Evolutionary conservation across 2,113 vertebrate genomes (phyloP), one percentile per base, ranked within the genome.

Genomic region (Pungitius pungitius): DNA sequence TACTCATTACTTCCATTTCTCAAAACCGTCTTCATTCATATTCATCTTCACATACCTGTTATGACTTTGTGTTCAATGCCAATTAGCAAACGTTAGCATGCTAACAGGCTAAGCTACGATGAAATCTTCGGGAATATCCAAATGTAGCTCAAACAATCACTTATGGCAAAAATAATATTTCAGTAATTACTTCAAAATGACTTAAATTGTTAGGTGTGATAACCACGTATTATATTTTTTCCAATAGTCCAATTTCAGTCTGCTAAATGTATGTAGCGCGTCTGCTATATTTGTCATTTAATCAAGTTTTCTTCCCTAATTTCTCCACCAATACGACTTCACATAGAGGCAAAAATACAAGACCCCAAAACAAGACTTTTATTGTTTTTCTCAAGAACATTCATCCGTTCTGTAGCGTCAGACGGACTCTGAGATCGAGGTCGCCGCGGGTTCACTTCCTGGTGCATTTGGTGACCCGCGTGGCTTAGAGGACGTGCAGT

Each of bases 391-490:
- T 43, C 17, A 54, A 22, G 12, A 58, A 58, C 64, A 78, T 85
- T 79, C 74, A 78, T 83, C 35, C 52, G 64, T 49, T 51, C 55
- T 39, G 37, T 35, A 42, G 35, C 37, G 69, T 18, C 75, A 87
- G 84, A 82, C 63, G 75, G 43, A 39, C 55, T 63, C 55, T 35
- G 26, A 70, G 59, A 49, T 68, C 76, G 83, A 82, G 58, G 54
- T 70, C 24, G n/a, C 43, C 30, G 62, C 60, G 64, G 78, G 27
- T 71, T 67, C 65, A 24, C 60, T 69, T 75, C 71, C 70, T 73
- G 79, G 81, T 86, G 87, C 78, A 87, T 85, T 45, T 66, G 49
- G 56, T 68, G 26, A 56, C 43, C 54, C 55, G 62, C 70, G 76
- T 57, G 77, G 60, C 65, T 51, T 37, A 27, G 43, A 73, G 61